Percentiles rank a stretch among this genome's conserved stretches.
These are phyloP conservation scores for Aporophyla nigra DNA, from an alignment of 2,888 invertebrate genomes.

Conservation along the genomic window DNA sequence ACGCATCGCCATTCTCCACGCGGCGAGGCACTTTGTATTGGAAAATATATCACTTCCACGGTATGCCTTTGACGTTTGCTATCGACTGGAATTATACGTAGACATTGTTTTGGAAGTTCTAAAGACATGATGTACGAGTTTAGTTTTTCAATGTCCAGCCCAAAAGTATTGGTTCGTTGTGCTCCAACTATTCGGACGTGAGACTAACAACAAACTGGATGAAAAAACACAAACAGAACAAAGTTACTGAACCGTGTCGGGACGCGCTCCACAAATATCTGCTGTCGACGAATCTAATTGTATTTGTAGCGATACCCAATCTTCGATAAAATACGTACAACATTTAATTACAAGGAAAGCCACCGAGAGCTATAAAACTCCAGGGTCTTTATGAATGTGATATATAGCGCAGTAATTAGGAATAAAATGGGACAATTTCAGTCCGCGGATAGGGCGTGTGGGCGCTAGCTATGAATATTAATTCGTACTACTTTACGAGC, in stretches of 20 bases:
- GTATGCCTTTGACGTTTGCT: constrained; percentile 56
- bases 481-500: constrained; percentile 41
- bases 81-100: constrained; percentile 52
- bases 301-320: constrained; percentile 41
- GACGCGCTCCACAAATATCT: constrained; percentile 41
- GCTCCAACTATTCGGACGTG: constrained; percentile 39
- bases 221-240: constrained; percentile 48
- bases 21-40: constrained; percentile 51
- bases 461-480: constrained; percentile 60
- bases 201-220: constrained; percentile 44
- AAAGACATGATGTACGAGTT: constrained; percentile 47
- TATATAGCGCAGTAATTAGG: constrained; percentile 62
- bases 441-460: constrained; percentile 47
- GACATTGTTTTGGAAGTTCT: constrained; percentile 50
- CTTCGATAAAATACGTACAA: constrained; percentile 55
- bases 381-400: constrained; percentile 54
- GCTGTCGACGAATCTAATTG: constrained; percentile 34
- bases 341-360: constrained; percentile 59
- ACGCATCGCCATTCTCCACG: constrained; percentile 56
- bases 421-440: constrained; percentile 60
- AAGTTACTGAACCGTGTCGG: constrained; percentile 39
- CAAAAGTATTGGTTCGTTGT: constrained; percentile 32
- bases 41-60: constrained; percentile 63
- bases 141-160: constrained; percentile 51
- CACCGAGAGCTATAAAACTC: constrained; percentile 56